phyloP scores from a whole-genome alignment of 2,888 invertebrate genomes.

The Ectropis crepuscularia region DNA sequence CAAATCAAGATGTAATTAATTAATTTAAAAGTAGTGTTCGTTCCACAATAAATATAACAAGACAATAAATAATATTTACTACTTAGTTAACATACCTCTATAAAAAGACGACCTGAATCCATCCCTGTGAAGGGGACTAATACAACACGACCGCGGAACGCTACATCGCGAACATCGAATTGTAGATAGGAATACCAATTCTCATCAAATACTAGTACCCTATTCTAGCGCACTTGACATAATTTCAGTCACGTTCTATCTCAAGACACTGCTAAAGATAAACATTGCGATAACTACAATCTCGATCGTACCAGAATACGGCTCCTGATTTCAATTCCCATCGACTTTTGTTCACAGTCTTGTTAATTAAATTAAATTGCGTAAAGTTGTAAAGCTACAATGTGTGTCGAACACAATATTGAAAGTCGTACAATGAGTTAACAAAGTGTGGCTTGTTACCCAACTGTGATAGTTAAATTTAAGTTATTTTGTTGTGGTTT shows the following conservation, averaged over 20 bases:
- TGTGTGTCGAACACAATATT: conserved; percentile 35
- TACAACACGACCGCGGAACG: conserved; percentile 72
- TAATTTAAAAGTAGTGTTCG: too few relatives aligned
- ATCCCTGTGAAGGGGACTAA: conserved; percentile 49
- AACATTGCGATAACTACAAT: too few relatives aligned
- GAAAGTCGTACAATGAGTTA: conserved; percentile 32
- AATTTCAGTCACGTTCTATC: neutral
- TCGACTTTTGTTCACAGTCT: conserved; percentile 55
- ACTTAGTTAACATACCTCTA: too few relatives aligned
- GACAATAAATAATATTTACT: too few relatives aligned
- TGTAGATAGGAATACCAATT: conserved; percentile 62
- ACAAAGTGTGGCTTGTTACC: conserved; percentile 23
- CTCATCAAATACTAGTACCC: conserved; percentile 32
- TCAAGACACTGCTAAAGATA: conserved; percentile 31
- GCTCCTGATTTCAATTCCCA: conserved; percentile 14
- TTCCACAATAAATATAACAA: too few relatives aligned
- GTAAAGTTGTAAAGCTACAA: conserved; percentile 50
- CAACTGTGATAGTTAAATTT: conserved; percentile 22
- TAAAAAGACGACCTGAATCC: conserved; percentile 32
- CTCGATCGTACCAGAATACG: too few relatives aligned
- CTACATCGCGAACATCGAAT: conserved; percentile 66
- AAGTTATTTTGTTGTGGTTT: conserved; percentile 18
- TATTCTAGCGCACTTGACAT: neutral
- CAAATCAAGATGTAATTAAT: too few relatives aligned
- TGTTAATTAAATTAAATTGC: conserved; percentile 65